phyloP scores from a whole-genome alignment of 92 coral and sea anemone species.

The Parazoanthus darwini region DNA sequence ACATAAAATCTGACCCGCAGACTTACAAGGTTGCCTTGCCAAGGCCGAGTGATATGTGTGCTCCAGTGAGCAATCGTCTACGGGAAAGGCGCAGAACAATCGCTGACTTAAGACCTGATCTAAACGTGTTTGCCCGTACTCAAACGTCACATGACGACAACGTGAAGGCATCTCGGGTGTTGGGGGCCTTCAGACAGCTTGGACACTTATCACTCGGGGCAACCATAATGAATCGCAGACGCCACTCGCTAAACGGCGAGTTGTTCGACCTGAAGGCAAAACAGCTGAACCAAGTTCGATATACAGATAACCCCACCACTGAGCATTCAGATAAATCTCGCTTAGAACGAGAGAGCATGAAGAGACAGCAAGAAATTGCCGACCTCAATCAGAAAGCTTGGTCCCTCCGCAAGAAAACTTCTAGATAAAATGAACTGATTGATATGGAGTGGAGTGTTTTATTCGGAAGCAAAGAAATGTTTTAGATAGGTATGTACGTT shows the following conservation, averaged over 20 bases:
- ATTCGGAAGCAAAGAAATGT: too few species aligned
- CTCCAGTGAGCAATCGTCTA: background rate
- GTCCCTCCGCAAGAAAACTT: background rate
- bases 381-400: background rate
- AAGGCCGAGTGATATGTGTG: background rate
- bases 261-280: background rate
- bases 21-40: background rate
- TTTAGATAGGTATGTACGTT: too few species aligned
- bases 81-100: constrained; percentile 7
- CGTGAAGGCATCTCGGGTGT: background rate
- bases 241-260: background rate
- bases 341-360: background rate
- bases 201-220: constrained; percentile 13
- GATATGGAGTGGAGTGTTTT: background rate
- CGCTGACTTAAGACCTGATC: constrained; percentile 12
- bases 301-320: background rate
- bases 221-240: background rate
- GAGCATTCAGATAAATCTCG: background rate
- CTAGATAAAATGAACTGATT: background rate
- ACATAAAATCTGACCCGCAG: background rate
- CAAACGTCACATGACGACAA: background rate
- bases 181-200: constrained; percentile 13
- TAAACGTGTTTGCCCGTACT: background rate
- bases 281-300: background rate
- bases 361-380: background rate